Conservation (phyloP, 2,888 invertebrate genomes). For the Saturnia pavonia region DNA sequence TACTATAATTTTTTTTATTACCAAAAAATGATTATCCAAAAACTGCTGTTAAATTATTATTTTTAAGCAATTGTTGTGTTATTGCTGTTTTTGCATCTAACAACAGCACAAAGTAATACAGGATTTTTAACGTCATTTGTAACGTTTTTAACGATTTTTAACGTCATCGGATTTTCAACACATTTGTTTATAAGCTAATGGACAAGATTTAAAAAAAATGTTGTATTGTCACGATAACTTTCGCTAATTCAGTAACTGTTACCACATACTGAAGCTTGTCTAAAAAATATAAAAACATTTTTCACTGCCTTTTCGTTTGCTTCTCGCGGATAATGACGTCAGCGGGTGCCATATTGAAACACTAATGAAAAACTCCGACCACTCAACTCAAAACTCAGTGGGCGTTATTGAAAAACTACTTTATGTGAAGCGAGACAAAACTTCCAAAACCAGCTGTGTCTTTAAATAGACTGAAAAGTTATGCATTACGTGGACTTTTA, state of each 20-base stretch:
- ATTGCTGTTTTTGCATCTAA: too few species aligned
- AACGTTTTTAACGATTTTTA: too few species aligned
- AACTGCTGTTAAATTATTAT: too few species aligned
- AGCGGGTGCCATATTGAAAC: slow-evolving; percentile 55
- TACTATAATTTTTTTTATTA: too few species aligned
- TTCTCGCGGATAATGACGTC: slow-evolving; percentile 33
- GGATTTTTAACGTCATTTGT: too few species aligned
- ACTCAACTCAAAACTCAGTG: slow-evolving; percentile 45
- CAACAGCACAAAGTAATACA: too few species aligned
- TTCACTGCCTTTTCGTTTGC: slow-evolving; percentile 31
- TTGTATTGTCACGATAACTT: neutral
- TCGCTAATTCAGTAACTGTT: neutral
- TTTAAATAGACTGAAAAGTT: slow-evolving; percentile 23
- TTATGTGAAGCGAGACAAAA: slow-evolving; percentile 46
- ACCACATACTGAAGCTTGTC: slow-evolving; percentile 21
- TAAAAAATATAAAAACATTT: slow-evolving; percentile 29
- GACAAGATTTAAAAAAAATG: too few species aligned
- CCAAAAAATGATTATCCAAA: too few species aligned
- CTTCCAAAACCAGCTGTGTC: slow-evolving; percentile 37
- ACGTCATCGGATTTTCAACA: too few species aligned
- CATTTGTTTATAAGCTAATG: too few species aligned
- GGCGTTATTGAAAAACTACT: slow-evolving; percentile 67
- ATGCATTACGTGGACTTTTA: slow-evolving; percentile 22
- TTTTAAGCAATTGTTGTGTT: too few species aligned
- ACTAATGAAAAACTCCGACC: slow-evolving; percentile 59